phyloP scores from a whole-genome alignment of 2,797 vertebrate genomes.

The Threskiornis aethiopicus region DNA sequence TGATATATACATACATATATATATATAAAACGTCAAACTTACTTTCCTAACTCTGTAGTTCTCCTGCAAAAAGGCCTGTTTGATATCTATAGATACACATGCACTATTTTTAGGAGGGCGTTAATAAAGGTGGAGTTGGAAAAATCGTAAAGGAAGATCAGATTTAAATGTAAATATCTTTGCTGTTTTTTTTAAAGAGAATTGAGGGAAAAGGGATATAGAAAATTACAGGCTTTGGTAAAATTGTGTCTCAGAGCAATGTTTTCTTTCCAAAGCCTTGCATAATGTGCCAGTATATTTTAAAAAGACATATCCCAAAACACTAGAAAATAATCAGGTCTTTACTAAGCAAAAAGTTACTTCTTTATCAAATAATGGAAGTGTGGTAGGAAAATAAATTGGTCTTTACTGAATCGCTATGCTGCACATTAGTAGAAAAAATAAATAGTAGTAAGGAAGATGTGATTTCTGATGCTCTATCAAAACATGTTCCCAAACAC shows the following conservation, averaged over 20 bases:
- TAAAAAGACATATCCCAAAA: background rate
- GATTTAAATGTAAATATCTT: background rate
- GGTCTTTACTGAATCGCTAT: background rate
- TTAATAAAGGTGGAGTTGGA: background rate
- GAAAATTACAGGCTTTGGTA: constrained; percentile 11
- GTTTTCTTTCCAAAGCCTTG: background rate
- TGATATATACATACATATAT: background rate
- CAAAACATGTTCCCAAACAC: background rate
- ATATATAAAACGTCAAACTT: background rate
- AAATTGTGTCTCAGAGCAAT: background rate
- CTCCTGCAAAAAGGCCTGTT: background rate
- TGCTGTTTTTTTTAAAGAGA: background rate
- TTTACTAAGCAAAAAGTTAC: background rate
- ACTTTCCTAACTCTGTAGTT: background rate
- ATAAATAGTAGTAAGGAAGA: background rate
- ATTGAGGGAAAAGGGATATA: background rate
- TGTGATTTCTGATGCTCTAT: background rate
- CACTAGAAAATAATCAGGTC: background rate
- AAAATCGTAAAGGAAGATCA: constrained; percentile 5
- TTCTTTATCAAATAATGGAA: background rate
- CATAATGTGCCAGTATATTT: background rate
- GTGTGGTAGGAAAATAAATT: background rate
- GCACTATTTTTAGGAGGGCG: background rate
- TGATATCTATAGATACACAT: background rate
- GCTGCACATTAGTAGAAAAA: background rate